Evolutionary conservation across 2,113 vertebrate species (phyloP).

Genomic region (Archocentrus centrarchus): DNA sequence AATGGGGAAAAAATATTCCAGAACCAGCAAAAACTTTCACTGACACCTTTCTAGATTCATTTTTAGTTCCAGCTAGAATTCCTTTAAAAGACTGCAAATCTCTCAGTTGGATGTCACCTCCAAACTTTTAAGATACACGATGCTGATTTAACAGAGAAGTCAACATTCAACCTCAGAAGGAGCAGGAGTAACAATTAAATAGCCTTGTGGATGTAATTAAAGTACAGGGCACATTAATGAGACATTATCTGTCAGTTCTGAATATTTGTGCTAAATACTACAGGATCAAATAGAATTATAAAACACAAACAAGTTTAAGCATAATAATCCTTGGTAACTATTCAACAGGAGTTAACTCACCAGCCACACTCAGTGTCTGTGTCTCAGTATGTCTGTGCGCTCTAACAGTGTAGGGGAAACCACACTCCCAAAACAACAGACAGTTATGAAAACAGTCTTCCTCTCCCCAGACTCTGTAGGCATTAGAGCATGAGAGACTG

Average conservation of each 20-base stretch:
- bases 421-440: background rate
- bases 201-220: background rate
- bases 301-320: background rate
- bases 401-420: background rate
- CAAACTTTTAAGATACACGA: background rate
- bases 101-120: background rate
- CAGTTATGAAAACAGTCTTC: background rate
- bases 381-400: fast-evolving
- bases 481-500: background rate
- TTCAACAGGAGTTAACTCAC: background rate
- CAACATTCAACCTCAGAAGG: background rate
- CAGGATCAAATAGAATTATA: background rate
- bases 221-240: background rate
- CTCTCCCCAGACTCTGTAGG: background rate
- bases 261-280: background rate
- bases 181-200: background rate
- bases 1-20: no score
- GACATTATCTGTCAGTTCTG: background rate
- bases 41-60: background rate
- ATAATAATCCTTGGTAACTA: background rate
- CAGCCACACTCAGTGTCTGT: background rate
- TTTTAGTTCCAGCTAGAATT: background rate
- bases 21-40: background rate
- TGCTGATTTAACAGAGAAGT: background rate
- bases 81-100: background rate